phyloP scores from a whole-genome alignment of 2,888 invertebrate species.

The Lycophotia porphyrea region DNA sequence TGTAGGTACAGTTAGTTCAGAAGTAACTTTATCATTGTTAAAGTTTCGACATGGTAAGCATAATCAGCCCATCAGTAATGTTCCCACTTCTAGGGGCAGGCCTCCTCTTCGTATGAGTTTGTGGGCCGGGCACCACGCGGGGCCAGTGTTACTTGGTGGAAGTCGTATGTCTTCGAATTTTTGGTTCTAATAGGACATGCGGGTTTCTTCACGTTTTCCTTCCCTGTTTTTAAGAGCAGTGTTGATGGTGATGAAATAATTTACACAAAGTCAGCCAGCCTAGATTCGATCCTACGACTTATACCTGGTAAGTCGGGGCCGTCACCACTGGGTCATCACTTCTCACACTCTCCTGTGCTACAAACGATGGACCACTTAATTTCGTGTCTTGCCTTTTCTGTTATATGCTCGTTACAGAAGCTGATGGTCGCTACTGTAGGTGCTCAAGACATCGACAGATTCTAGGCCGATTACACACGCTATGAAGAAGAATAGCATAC shows the following conservation, averaged over 20 bases:
- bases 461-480: neutral
- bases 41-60: neutral
- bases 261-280: neutral
- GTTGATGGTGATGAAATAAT: neutral
- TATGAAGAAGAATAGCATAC: neutral
- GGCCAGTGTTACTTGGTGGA: neutral
- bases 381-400: neutral
- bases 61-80: neutral
- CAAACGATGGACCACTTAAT: neutral
- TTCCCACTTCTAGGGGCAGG: neutral
- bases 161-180: neutral
- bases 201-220: neutral
- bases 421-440: neutral
- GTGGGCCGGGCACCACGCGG: neutral
- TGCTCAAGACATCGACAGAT: neutral
- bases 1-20: neutral
- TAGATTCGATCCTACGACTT: neutral
- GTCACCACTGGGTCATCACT: neutral
- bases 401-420: neutral
- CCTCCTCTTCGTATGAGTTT: neutral
- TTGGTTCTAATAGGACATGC: neutral
- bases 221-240: neutral
- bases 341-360: neutral
- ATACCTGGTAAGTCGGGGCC: neutral
- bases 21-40: conserved; percentile 3